Evolutionary conservation across 2,113 vertebrate genomes (phyloP), one percentile per base, ranked within the genome.

Genomic region (Nematolebias whitei): DNA sequence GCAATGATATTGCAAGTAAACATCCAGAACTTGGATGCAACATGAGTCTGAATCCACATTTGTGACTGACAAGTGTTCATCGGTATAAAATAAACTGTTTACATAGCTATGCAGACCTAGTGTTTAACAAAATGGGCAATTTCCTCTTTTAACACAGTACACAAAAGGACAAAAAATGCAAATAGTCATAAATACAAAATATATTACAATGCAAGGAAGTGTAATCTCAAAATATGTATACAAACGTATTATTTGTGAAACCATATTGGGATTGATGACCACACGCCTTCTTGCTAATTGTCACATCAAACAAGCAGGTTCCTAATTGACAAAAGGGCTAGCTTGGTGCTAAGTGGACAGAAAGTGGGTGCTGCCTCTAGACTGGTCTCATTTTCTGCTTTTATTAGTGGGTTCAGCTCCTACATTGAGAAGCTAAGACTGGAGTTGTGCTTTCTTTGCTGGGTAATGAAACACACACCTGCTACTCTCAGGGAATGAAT

Each of bases 391-490:
- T 93, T 93, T 82, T 92, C 73, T 87, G 78, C 80, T 87, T 88
- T 88, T 82, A 90, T 90, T 78, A 85, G 76, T 52, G 76, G 87
- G 88, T 92, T 85, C 88, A 88, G 83, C 68, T 82, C 80, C 71
- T 78, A 60, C 83, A 86, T 89, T 90, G 92, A 90, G 82, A 83
- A 83, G 76, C 68, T 78, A 68, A 63, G 80, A 82, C 64, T 48
- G 73, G 67, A 84, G 85, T 83, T 32, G 38, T 86, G 79, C 83
- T 85, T 87, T 86, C 82, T 83, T 89, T 78, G 81, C 68, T 49
- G 63, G 64, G 68, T 71, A 80, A 87, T 83, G 82, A 86, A 88
- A 91, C 81, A 86, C 86, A 90, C 91, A 94, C 92, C 92, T 93
- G 90, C 91, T 91, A 85, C 90, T 91, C 86, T 83, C 77, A 63